Evolutionary conservation across 92 coral and sea anemone genomes (phyloP).

Genomic region (Parazoanthus atlanticus): DNA sequence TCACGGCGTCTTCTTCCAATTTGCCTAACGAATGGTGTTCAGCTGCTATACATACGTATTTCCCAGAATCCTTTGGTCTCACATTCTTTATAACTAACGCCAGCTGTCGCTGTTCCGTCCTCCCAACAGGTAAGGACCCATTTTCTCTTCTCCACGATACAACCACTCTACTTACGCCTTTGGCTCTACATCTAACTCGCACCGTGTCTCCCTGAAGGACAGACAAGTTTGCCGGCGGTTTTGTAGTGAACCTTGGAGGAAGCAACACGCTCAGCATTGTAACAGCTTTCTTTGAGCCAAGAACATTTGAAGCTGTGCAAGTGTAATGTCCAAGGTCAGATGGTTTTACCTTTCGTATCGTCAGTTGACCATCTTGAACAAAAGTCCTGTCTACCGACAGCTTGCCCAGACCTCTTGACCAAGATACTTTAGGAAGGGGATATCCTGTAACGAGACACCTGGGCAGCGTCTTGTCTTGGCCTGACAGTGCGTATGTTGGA

Average conservation of each 20-base stretch:
- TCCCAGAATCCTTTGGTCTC: background rate
- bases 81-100: background rate
- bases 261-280: background rate
- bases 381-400: background rate
- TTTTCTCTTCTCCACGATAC: background rate
- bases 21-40: background rate
- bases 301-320: background rate
- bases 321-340: background rate
- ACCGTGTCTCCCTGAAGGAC: background rate
- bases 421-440: background rate
- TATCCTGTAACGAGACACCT: background rate
- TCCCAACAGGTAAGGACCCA: background rate
- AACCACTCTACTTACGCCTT: background rate
- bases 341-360: background rate
- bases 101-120: background rate
- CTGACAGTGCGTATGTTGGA: background rate
- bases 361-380: background rate
- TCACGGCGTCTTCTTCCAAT: background rate
- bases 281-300: background rate
- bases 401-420: background rate
- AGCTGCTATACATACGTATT: background rate
- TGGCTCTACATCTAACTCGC: background rate
- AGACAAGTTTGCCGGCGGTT: background rate
- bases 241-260: background rate
- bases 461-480: no score